Conservation (phyloP, 2,888 invertebrate species). For the Axea sp. region DNA sequence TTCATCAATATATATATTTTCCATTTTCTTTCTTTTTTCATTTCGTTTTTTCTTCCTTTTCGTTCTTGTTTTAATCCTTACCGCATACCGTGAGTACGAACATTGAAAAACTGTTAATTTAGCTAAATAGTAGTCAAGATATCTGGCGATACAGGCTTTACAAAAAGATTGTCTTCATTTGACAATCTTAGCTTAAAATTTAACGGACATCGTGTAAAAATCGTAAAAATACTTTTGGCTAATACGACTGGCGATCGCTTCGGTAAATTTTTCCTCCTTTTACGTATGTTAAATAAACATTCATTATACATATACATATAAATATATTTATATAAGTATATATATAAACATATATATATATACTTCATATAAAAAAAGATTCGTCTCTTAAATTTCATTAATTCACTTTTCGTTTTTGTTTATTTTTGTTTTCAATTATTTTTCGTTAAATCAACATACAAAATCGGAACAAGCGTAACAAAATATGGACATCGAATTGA, state of each 20-base stretch:
- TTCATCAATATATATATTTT: conserved; percentile 46
- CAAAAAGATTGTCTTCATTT: conserved; percentile 50
- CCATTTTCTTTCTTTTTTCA: neutral
- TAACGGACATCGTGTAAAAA: conserved; percentile 62
- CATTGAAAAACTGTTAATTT: conserved; percentile 62
- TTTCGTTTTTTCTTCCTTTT: neutral
- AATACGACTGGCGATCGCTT: conserved; percentile 62
- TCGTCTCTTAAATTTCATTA: conserved; percentile 21
- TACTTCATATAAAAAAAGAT: conserved; percentile 23
- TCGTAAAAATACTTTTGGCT: conserved; percentile 64
- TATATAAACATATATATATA: conserved; percentile 15
- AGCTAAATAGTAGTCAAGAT: conserved; percentile 62
- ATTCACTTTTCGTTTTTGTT: conserved; percentile 2
- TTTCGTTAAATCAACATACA: conserved; percentile 17
- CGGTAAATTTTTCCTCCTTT: conserved; percentile 47
- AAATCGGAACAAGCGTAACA: conserved; percentile 38
- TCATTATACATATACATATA: conserved; percentile 38
- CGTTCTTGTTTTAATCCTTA: conserved; percentile 33
- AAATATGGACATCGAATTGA: conserved; percentile 32
- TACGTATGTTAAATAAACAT: conserved; percentile 52
- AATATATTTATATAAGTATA: conserved; percentile 7
- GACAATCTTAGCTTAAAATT: conserved; percentile 57
- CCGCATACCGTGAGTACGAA: conserved; percentile 55
- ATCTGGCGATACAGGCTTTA: conserved; percentile 61
- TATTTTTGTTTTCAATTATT: conserved; percentile 1